phyloP scores from a whole-genome alignment of 1,140 invertebrate genomes.

The Euwallacea similis region DNA sequence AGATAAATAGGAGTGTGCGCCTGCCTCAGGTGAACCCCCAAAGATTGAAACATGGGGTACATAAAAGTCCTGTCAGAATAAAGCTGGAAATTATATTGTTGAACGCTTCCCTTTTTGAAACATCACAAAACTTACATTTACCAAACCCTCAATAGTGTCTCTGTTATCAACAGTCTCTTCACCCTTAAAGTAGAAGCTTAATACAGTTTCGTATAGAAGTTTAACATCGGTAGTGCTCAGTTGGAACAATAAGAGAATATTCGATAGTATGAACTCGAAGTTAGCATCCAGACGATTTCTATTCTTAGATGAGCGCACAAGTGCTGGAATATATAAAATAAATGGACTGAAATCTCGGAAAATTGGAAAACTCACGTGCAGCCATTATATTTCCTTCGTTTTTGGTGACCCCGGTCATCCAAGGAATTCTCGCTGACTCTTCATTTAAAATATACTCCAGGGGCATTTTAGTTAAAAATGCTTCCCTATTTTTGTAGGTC shows the following conservation, averaged over 20 bases:
- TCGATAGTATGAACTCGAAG: constrained; percentile 28
- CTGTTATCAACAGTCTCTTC: constrained; percentile 38
- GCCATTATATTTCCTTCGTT: constrained; percentile 68
- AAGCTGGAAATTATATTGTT: constrained; percentile 34
- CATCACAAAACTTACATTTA: constrained; percentile 41
- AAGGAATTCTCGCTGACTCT: constrained; percentile 60
- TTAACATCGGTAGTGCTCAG: constrained; percentile 22
- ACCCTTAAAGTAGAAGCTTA: constrained; percentile 38
- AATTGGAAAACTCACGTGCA: constrained; percentile 55
- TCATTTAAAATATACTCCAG: constrained; percentile 54
- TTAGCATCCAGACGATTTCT: constrained; percentile 30
- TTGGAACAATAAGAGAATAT: constrained; percentile 25
- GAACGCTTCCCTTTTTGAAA: neutral
- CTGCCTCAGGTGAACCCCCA: constrained; percentile 32
- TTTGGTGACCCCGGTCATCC: constrained; percentile 66
- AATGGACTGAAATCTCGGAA: neutral
- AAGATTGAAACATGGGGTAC: constrained; percentile 42
- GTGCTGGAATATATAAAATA: constrained; percentile 11
- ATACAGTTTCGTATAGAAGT: constrained; percentile 36
- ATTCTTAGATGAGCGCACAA: constrained; percentile 2
- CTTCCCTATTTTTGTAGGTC: constrained; percentile 57
- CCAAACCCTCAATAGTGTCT: constrained; percentile 40
- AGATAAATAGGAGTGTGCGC: constrained; percentile 38
- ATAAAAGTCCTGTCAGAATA: constrained; percentile 42
- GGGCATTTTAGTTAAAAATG: constrained; percentile 65